A percentile compares a stretch with the other conserved stretches of the same genome.
Conservation (phyloP, 2,113 vertebrate genomes). For the Maccullochella peelii region DNA sequence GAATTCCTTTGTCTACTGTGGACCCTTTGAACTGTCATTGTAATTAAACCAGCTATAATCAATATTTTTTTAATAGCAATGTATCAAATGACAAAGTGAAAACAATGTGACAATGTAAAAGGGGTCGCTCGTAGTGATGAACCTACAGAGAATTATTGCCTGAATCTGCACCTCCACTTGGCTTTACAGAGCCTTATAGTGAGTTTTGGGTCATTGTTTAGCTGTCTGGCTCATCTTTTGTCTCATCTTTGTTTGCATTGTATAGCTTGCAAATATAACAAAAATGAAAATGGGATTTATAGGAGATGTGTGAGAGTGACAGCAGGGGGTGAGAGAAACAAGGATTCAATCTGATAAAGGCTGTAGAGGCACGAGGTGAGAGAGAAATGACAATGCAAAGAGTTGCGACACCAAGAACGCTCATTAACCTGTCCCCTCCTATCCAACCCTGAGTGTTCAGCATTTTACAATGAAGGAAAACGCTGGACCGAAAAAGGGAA, state of each 20-base stretch:
- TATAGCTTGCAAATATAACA: background rate
- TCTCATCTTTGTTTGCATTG: background rate
- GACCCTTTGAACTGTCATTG: background rate
- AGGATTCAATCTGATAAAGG: slow-evolving; percentile 32
- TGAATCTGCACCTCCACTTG: background rate
- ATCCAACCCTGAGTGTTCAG: slow-evolving; percentile 41
- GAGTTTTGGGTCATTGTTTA: background rate
- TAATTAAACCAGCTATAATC: background rate
- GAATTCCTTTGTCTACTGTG: no score
- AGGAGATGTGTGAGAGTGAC: background rate
- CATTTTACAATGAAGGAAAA: slow-evolving; percentile 58
- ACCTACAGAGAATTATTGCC: background rate
- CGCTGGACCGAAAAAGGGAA: slow-evolving; percentile 14
- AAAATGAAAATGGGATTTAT: background rate
- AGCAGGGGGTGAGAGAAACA: background rate
- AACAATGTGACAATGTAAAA: no score
- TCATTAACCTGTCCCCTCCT: slow-evolving; percentile 64
- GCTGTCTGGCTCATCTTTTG: background rate
- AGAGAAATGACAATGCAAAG: slow-evolving; percentile 53
- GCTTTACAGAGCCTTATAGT: background rate
- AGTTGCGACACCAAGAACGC: slow-evolving; percentile 34
- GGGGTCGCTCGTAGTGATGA: background rate
- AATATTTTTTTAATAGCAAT: no score
- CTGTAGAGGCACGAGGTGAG: background rate
- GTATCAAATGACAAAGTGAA: no score